Evolutionary conservation across 2,888 invertebrate genomes (phyloP), one percentile per base, ranked within the genome.

Genomic region (Protodeltote pygarga): DNA sequence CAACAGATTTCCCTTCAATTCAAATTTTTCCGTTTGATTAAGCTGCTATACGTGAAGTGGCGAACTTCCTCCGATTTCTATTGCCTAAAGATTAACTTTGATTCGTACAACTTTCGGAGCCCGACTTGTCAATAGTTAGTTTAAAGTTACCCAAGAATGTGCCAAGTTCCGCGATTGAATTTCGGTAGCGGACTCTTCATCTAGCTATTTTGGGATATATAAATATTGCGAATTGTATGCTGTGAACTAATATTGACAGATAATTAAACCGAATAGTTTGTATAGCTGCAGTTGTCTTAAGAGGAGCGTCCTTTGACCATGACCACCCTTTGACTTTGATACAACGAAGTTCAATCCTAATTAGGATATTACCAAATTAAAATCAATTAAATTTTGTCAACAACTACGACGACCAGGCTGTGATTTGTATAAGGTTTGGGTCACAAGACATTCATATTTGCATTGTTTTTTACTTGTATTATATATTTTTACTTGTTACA

Each of bases 51-150:
- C 38, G 44, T 21, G 37, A 61, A 58, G 41, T 39, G 55, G 35
- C 10, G 4, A 46, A 62, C 40, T 62, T 46, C 31, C 37, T 50
- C 38, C 23, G 45, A 67, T 67, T 64, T 53, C 48, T 50, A 55
- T 48, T 69, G 52, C 50, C 52, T 53, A 41, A 54, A 59, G 57
- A 69, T 69, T 69, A 50, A 65, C 42, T 62, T 63, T 27, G 42
- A 54, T 47, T 28, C 57, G 45, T 35, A 32, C n/a, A 58, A 38
- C 35, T 39, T 54, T 54, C 37, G 16, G 28, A 29, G 48, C 25
- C 16, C n/a, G 29, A 67, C 40, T 61, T 51, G 48, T 60, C 57
- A 59, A 70, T 68, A 71, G 60, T 65, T 53, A 62, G 53, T 60
- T 60, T 51, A 50, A 60, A 64, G 51, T 72, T 64, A 5, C 5